Evolutionary conservation across 2,113 vertebrate species (phyloP), one percentile per base, ranked within the genome.

Genomic region (Catharus fuscescens): DNA sequence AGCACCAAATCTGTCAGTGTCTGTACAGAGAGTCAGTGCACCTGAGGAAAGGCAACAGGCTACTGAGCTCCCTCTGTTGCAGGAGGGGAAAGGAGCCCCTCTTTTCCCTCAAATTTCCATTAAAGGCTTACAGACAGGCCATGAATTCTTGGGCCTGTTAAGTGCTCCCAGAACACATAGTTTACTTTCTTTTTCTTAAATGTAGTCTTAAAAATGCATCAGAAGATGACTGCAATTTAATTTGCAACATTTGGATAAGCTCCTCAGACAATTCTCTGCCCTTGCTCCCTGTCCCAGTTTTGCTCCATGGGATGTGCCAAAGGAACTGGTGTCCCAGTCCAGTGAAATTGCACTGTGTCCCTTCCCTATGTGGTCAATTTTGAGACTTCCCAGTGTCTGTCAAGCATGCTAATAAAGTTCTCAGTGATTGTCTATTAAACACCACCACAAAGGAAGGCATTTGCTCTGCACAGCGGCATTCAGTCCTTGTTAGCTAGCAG

Each of bases 321-420:
- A 54, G 57, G 54, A 88, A 10, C 25, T 10, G 2, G 21, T 5
- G 1, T 60, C 81, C 62, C 28, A 28, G 52, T 64, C 18, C 31
- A 72, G 18, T 16, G 32, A 87, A 77, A 80, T 44, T 1, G 0
- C 42, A 74, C 10, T 0, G 28, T 20, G 25, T 74, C 61, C 36
- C 56, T 88, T 80, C 17, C 28, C 53, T 20, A 8, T 56, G 72
- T 44, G 64, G 78, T 62, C 81, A 84, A 4, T 69, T 93, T 47
- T 89, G 65, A 94, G 62, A 60, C 86, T 88, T 90, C 53, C 48
- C 40, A 86, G 65, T 19, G 57, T 77, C 52, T 85, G 64, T 69
- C 93, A 84, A 86, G 52, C 28, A 53, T 5, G 24, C 54, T 71
- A 93, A 88, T 91, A 71, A 95, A 95, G 60, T 52, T 92, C 56